Percentiles rank a stretch among this genome's conserved stretches.
These are phyloP conservation scores for Peromyscus nudipes DNA, from an alignment of 2,797 vertebrate species.

Conservation along the genomic window DNA sequence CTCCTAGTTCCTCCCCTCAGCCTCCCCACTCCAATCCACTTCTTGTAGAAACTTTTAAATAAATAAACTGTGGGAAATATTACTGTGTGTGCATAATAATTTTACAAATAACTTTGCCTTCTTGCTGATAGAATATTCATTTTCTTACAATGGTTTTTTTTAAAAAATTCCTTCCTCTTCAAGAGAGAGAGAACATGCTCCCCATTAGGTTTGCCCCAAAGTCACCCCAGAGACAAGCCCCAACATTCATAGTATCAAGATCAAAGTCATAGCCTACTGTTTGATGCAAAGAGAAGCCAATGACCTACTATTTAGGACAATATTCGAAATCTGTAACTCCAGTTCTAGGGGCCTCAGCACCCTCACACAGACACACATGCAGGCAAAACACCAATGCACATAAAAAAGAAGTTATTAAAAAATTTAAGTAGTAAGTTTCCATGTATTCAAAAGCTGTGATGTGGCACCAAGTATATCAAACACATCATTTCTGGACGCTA, in stretches of 20 bases:
- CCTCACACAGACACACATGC: neutral
- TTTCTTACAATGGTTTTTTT: neutral
- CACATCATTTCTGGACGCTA: constrained; percentile 18
- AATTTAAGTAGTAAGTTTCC: neutral
- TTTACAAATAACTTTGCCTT: neutral
- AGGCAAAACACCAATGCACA: neutral
- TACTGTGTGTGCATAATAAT: neutral
- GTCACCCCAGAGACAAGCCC: neutral
- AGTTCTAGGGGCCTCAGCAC: neutral
- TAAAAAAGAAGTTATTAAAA: neutral
- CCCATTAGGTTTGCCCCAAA: neutral
- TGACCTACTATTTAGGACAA: neutral
- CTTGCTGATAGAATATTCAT: constrained; percentile 9
- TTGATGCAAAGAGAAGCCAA: neutral
- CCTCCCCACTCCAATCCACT: neutral
- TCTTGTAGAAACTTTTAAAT: neutral
- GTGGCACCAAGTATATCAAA: constrained; percentile 1
- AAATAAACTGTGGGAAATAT: neutral
- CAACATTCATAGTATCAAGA: neutral
- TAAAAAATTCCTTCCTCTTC: neutral
- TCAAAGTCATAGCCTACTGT: neutral
- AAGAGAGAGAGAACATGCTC: neutral
- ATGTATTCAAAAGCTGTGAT: neutral
- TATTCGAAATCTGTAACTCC: neutral
- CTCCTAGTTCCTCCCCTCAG: neutral